Conservation (phyloP, 2,888 invertebrate genomes). For the Cheilosia scutellata region DNA sequence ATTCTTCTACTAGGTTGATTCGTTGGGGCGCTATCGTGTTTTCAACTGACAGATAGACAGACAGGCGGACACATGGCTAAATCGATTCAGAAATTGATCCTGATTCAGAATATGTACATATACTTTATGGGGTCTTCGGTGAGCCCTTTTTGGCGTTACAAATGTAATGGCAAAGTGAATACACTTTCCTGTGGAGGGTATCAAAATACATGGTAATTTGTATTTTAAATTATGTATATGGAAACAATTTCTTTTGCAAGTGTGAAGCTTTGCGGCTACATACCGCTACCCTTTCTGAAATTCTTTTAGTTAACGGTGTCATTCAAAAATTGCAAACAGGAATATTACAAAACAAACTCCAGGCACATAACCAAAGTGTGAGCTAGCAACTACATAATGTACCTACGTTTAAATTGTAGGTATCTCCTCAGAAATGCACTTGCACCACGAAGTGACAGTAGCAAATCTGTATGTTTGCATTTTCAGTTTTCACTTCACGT, state of each 20-base stretch:
- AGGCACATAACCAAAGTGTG: constrained; percentile 44
- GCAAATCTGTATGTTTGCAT: constrained; percentile 33
- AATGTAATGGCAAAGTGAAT: too few species aligned
- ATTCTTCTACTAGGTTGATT: too few species aligned
- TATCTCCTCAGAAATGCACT: neutral
- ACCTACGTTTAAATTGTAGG: neutral
- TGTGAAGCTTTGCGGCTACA: neutral
- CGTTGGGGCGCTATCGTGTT: too few species aligned
- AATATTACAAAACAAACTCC: constrained; percentile 28
- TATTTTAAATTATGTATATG: neutral
- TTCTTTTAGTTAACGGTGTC: constrained; percentile 4
- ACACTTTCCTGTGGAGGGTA: too few species aligned
- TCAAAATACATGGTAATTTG: neutral
- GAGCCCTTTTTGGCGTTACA: too few species aligned
- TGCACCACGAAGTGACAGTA: constrained; percentile 7
- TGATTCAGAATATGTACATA: too few species aligned
- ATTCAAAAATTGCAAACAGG: constrained; percentile 17
- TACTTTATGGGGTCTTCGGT: too few species aligned
- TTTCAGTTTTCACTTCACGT: constrained; percentile 55
- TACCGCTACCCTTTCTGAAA: neutral
- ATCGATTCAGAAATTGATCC: too few species aligned
- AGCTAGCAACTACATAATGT: constrained; percentile 26
- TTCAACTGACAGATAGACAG: too few species aligned
- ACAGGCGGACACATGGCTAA: too few species aligned
- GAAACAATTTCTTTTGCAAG: neutral